Base-by-base conservation (phyloP, 2,113 vertebrate species). In the cat (Felis catus) region DNA sequence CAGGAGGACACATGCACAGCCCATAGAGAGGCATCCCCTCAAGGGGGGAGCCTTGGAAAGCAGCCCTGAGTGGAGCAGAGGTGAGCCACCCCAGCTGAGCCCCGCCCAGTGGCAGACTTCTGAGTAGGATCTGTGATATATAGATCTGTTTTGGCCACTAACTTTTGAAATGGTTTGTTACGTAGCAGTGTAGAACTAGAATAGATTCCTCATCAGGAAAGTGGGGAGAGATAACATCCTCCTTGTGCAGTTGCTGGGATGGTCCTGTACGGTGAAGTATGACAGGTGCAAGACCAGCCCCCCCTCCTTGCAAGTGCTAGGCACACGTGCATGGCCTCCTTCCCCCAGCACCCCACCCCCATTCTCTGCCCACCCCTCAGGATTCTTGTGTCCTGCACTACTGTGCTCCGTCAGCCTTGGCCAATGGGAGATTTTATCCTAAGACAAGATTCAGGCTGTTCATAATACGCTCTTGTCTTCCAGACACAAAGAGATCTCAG, bases 261-360 rank as follows among this genome's bases (percentile, higher is more conserved):
- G 39, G 82, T 41, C 58, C 29, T 5, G 0, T 7, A 27, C 16
- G 13, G 18, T 41, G 18, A 36, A 39, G 29, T 41, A 29, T 25
- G 19, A 15, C 7, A 29, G 48, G 82, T 16, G 25, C 41, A 13
- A 11, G 45, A 36, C 51, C 19, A 25, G 78, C 48, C 3, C 45
- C 63, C 1, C 19, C 25, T 65, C 48, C n/a, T 23, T n/a, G 12
- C 36, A 71, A 55, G 79, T 12, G 29, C 12, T 33, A 21, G 27
- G 29, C 78, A 55, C 53, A 23, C 48, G 4, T 1, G 4, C 11
- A 2, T n/a, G 3, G 0, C 23, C 11, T 25, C 1, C n/a, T 36
- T 6, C 27, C 25, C 3, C 19, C 3, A 7, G 55, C 66, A 55
- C 55, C 55, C 18, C 7, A 39, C 3, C 48, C 12, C 15, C 25